These are phyloP conservation scores for Linnaemya vulpina DNA, from an alignment of 2,888 invertebrate species.

Conservation along the genomic window DNA sequence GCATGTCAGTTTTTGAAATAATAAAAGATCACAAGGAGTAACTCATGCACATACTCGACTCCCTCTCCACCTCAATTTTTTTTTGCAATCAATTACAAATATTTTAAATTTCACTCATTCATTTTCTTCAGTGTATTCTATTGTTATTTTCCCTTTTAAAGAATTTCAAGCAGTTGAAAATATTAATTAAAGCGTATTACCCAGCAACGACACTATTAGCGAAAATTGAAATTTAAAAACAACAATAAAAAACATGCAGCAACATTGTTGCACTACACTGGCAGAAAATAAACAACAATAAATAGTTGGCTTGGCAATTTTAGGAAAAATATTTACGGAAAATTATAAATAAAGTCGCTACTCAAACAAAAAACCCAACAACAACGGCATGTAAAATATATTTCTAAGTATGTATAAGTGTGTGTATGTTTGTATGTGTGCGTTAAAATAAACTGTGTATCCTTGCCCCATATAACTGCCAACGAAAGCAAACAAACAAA, in stretches of 20 bases:
- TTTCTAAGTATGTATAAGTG: neutral
- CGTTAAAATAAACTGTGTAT: constrained; percentile 49
- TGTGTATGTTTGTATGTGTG: neutral
- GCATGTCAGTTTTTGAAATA: no score
- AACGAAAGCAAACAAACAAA: constrained; percentile 36
- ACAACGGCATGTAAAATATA: constrained; percentile 8
- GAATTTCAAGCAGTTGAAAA: constrained; percentile 61
- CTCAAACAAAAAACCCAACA: constrained; percentile 22
- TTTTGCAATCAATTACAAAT: neutral
- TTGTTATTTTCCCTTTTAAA: constrained; percentile 30
- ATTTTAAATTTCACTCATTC: neutral
- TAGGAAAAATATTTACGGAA: constrained; percentile 3
- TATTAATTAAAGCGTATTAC: constrained; percentile 69
- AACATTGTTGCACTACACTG: constrained; percentile 25
- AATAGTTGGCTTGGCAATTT: constrained; percentile 27
- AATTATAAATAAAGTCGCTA: constrained; percentile 15
- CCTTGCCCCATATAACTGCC: constrained; percentile 63
- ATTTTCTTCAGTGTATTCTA: constrained; percentile 16
- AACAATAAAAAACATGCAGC: constrained; percentile 14
- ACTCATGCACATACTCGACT: no score
- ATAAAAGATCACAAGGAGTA: no score
- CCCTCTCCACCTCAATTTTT: neutral
- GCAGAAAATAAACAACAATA: constrained; percentile 11
- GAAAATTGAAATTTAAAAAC: constrained; percentile 40
- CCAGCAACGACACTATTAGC: constrained; percentile 52